A percentile compares a stretch with the other conserved stretches of the same genome.
These are phyloP conservation scores for Sander vitreus DNA, from an alignment of 2,113 vertebrate genomes.

Conservation along the genomic window DNA sequence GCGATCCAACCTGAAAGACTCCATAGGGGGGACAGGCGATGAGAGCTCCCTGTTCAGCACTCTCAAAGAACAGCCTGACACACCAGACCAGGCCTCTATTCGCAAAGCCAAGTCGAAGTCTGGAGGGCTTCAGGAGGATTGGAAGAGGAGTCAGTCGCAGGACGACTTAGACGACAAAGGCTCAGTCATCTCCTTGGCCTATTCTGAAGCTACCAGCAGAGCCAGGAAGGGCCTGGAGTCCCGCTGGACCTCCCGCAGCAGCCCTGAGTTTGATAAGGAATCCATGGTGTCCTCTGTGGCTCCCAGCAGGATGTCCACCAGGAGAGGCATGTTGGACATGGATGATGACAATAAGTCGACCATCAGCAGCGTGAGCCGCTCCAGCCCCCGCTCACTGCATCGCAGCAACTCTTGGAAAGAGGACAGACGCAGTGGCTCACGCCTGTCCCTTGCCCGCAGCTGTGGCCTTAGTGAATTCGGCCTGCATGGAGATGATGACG, in stretches of 20 bases:
- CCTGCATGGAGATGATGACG: conserved; percentile 78
- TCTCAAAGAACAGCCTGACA: conserved; percentile 88
- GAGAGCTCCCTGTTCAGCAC: conserved; percentile 91
- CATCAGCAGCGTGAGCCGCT: conserved; percentile 88
- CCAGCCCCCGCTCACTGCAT: conserved; percentile 84
- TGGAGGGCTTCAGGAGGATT: conserved; percentile 77
- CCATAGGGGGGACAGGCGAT: conserved; percentile 91
- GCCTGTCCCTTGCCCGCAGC: conserved; percentile 87
- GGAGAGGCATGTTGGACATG: conserved; percentile 80
- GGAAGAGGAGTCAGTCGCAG: conserved; percentile 74
- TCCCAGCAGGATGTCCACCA: conserved; percentile 88
- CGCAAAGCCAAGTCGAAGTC: conserved; percentile 83
- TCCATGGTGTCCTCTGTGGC: conserved; percentile 84
- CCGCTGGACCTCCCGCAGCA: conserved; percentile 86
- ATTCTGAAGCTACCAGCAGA: conserved; percentile 86
- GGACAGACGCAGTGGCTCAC: conserved; percentile 79
- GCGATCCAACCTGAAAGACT: conserved; percentile 91
- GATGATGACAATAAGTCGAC: conserved; percentile 87
- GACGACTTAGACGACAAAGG: conserved; percentile 83
- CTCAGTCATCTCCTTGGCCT: conserved; percentile 88
- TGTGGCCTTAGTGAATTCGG: conserved; percentile 89
- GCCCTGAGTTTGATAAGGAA: conserved; percentile 87
- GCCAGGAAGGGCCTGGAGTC: conserved; percentile 89
- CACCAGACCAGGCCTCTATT: conserved; percentile 85
- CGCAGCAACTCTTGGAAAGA: conserved; percentile 89